Percentiles rank a stretch among this genome's conserved stretches.
phyloP scores from a whole-genome alignment of 2,888 invertebrate genomes.

The Phyllotreta striolata region DNA sequence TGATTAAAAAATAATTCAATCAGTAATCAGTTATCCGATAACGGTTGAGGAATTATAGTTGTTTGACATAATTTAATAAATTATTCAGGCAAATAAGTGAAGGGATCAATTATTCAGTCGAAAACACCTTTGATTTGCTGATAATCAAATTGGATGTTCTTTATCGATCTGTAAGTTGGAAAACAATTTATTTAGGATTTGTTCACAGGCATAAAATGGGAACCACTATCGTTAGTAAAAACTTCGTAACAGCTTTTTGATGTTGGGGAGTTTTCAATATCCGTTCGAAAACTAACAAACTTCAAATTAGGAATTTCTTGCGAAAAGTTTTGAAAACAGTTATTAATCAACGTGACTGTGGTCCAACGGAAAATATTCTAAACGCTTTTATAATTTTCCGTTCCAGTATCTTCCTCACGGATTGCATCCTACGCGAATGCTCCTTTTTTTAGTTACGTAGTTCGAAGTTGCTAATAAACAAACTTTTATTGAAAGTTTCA shows the following conservation, averaged over 20 bases:
- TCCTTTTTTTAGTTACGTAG: constrained; percentile 2
- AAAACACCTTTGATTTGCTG: no score
- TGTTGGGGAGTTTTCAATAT: constrained; percentile 16
- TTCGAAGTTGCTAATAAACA: constrained; percentile 6
- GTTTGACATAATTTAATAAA: no score
- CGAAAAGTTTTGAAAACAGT: constrained; percentile 11
- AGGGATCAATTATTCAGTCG: no score
- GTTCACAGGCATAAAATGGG: constrained; percentile 4
- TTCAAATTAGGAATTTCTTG: constrained; percentile 16
- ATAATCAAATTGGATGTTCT: no score
- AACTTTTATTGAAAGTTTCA: constrained; percentile 7
- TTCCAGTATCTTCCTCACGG: no score
- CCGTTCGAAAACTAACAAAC: constrained; percentile 15
- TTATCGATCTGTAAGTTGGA: background rate
- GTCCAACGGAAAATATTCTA: constrained; percentile 8
- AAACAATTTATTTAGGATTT: constrained; percentile 17
- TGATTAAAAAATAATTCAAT: no score
- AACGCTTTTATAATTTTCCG: constrained; percentile 20
- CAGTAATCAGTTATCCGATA: no score
- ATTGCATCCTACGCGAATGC: constrained; percentile 1
- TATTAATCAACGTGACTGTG: constrained; percentile 15
- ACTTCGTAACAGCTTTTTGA: constrained; percentile 21
- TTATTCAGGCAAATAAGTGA: no score
- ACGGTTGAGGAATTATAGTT: no score
- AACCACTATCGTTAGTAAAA: constrained; percentile 16